Evolutionary conservation across 1,140 invertebrate species (phyloP).

Genomic region (Drosophila busckii): DNA sequence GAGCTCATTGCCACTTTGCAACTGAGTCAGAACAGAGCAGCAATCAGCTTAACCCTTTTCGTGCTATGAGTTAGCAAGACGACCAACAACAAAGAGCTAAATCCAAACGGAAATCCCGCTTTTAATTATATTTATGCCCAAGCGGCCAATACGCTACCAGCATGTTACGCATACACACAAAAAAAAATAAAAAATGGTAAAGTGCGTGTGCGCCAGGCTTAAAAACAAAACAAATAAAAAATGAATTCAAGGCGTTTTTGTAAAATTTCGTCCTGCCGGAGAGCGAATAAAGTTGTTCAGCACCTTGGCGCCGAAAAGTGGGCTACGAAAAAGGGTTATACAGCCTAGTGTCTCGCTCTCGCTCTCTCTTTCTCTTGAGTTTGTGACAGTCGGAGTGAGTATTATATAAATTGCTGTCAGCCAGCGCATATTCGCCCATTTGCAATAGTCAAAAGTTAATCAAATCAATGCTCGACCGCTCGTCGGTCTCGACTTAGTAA

Average conservation of each 20-base stretch:
- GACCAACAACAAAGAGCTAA: too few relatives aligned
- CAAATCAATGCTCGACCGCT: conserved; percentile 68
- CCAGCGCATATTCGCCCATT: conserved; percentile 2
- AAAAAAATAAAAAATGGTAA: conserved; percentile 19
- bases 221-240: too few relatives aligned
- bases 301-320: too few relatives aligned
- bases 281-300: too few relatives aligned
- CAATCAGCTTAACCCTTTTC: conserved; percentile 55
- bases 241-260: conserved; percentile 22
- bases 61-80: conserved; percentile 21
- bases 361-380: background rate
- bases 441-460: conserved; percentile 64
- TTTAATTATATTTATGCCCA: conserved; percentile 73
- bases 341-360: too few relatives aligned
- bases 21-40: conserved; percentile 12
- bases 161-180: background rate
- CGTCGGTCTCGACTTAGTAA: conserved; percentile 56
- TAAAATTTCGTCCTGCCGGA: conserved; percentile 21
- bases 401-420: conserved; percentile 21
- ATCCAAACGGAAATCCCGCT: conserved; percentile 53
- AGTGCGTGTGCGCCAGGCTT: too few relatives aligned
- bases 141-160: conserved; percentile 48
- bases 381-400: conserved; percentile 18
- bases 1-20: conserved; percentile 12
- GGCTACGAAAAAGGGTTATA: background rate